These are phyloP conservation scores for Mechanitis messenoides DNA, from an alignment of 2,888 invertebrate species.

Conservation along the genomic window DNA sequence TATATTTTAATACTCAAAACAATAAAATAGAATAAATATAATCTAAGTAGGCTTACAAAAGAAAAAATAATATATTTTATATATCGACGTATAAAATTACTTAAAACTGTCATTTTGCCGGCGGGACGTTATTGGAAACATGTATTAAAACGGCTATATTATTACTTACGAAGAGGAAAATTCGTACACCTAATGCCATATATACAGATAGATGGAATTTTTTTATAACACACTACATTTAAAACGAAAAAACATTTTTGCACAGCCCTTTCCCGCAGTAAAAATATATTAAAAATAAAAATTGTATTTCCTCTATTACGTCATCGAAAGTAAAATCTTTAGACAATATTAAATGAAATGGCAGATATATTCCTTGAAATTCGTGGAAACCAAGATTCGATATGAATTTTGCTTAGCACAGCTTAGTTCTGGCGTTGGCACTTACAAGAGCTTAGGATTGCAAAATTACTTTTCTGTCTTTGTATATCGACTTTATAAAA, in stretches of 20 bases:
- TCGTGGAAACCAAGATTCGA: slow-evolving; percentile 7
- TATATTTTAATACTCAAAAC: no score
- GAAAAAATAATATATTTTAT: no score
- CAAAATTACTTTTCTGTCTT: slow-evolving; percentile 6
- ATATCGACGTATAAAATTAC: neutral
- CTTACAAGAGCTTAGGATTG: slow-evolving; percentile 12
- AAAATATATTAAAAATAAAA: no score
- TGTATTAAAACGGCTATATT: slow-evolving; percentile 67
- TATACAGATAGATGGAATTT: slow-evolving; percentile 36
- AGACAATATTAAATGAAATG: slow-evolving; percentile 3
- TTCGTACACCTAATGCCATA: slow-evolving; percentile 59
- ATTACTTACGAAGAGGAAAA: slow-evolving; percentile 61
- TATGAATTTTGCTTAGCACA: slow-evolving; percentile 15
- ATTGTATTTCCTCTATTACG: no score
- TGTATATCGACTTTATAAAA: slow-evolving; percentile 6
- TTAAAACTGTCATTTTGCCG: slow-evolving; percentile 23
- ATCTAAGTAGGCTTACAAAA: no score
- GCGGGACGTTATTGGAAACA: slow-evolving; percentile 48
- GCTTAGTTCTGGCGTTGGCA: slow-evolving; percentile 15
- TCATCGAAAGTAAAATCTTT: no score
- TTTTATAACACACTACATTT: neutral
- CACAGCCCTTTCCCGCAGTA: neutral
- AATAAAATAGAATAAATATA: no score
- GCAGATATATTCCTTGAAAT: slow-evolving; percentile 7
- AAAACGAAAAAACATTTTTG: neutral